Conservation (phyloP, 1,140 invertebrate species). For the Apocrypta bakeri region DNA sequence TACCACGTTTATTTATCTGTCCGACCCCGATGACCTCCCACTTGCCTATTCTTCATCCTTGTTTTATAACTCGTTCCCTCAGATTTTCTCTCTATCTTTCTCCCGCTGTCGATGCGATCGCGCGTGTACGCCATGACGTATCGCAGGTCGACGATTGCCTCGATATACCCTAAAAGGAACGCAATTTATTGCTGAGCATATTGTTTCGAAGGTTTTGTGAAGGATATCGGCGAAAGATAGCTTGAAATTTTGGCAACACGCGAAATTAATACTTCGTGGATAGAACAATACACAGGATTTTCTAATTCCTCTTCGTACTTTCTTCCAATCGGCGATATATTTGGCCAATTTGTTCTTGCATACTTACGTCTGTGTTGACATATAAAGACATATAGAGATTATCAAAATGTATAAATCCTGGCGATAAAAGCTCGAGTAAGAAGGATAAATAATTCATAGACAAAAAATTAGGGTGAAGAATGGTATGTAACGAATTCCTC, state of each 20-base stretch:
- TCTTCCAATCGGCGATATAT: not conserved
- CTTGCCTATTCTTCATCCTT: not conserved
- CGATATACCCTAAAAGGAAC: not conserved
- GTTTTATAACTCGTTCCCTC: not conserved
- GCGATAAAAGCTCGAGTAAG: too few relatives aligned
- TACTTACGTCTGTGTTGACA: too few relatives aligned
- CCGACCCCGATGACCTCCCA: too few relatives aligned
- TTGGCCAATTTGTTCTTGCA: not conserved
- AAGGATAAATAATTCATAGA: too few relatives aligned
- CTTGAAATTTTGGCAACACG: not conserved
- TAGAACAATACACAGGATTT: not conserved
- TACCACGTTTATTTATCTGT: not conserved
- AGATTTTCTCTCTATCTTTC: not conserved
- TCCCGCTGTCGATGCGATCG: slow-evolving; percentile 1
- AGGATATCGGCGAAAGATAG: not conserved
- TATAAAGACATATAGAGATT: not conserved
- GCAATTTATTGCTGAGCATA: not conserved
- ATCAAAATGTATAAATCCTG: too few relatives aligned
- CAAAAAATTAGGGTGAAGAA: not conserved
- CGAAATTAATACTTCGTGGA: not conserved
- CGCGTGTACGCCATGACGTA: slow-evolving; percentile 2
- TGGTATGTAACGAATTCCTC: not conserved
- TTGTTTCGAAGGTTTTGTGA: not conserved
- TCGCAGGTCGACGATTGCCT: slow-evolving; percentile 2
- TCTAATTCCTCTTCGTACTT: not conserved